A percentile compares a stretch with the other conserved stretches of the same genome.
Evolutionary conservation across 2,113 vertebrate genomes (phyloP).

Genomic region (Xenopus laevis): DNA sequence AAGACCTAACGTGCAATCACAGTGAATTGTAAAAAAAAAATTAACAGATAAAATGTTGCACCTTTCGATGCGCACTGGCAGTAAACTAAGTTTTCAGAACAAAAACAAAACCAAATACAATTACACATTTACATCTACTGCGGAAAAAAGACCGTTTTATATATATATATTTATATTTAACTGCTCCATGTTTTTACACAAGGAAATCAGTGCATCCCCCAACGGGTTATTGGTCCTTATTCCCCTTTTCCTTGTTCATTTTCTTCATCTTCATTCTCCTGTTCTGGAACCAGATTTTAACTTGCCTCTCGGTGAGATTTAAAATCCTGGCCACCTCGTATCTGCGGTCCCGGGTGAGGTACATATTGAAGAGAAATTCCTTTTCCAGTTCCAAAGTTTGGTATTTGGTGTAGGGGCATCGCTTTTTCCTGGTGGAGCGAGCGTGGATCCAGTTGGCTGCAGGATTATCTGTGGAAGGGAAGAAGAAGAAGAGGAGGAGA

Average conservation of each 20-base stretch:
- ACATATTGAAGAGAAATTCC: constrained; percentile 98
- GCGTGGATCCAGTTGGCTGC: constrained; percentile 98
- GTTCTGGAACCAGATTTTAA: constrained; percentile 99
- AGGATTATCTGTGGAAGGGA: constrained; percentile 80
- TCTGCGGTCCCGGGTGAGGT: constrained; percentile 92
- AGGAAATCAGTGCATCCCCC: constrained; percentile 22
- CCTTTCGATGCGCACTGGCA: constrained; percentile 56
- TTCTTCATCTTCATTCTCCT: constrained; percentile 99
- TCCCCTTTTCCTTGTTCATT: constrained; percentile 90
- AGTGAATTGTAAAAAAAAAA: constrained; percentile 52
- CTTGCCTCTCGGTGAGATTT: constrained; percentile 95
- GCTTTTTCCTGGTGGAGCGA: constrained; percentile 94
- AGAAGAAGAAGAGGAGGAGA: constrained; percentile 59
- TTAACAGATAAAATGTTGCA: constrained; percentile 47
- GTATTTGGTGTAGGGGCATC: constrained; percentile 96
- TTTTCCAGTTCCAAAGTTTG: constrained; percentile 98
- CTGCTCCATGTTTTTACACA: constrained; percentile 46
- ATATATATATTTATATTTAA: constrained; percentile 48
- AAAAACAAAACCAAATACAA: constrained; percentile 48
- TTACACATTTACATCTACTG: constrained; percentile 64
- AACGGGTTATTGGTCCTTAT: constrained; percentile 74
- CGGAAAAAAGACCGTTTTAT: constrained; percentile 23
- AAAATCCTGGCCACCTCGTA: constrained; percentile 95
- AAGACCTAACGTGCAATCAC: constrained; percentile 65
- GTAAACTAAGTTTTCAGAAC: constrained; percentile 56